Percentiles rank a stretch among this genome's conserved stretches.
Evolutionary conservation across 2,888 invertebrate genomes (phyloP).

Genomic region (Ischnus inquisitorius): DNA sequence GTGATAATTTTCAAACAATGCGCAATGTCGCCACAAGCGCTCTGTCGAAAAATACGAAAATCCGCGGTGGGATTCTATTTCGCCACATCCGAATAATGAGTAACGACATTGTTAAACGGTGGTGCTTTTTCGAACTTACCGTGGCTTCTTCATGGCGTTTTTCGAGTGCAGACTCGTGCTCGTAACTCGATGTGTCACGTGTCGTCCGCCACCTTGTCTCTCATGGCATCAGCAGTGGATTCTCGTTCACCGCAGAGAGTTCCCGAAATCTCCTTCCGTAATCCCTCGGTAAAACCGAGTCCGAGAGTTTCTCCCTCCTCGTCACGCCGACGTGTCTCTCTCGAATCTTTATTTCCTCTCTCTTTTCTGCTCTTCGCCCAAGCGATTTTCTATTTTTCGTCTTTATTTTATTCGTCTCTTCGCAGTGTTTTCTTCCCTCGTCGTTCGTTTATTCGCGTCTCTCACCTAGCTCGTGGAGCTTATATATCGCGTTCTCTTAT

Average conservation of each 20-base stretch:
- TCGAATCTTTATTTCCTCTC: slow-evolving; percentile 18
- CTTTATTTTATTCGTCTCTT: neutral
- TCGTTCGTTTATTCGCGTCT: slow-evolving; percentile 43
- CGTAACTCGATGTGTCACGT: slow-evolving; percentile 79
- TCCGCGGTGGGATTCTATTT: neutral
- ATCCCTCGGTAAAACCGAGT: slow-evolving; percentile 8
- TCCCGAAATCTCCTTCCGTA: slow-evolving; percentile 17
- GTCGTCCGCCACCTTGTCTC: slow-evolving; percentile 76
- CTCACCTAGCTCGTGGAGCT: slow-evolving; percentile 25
- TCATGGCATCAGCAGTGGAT: slow-evolving; percentile 76
- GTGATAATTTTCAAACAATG: neutral
- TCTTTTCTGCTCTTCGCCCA: slow-evolving; percentile 38
- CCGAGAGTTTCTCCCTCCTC: neutral
- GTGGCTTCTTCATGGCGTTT: slow-evolving; percentile 81
- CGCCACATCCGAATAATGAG: neutral
- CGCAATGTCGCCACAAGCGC: neutral
- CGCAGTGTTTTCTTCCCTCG: slow-evolving; percentile 21
- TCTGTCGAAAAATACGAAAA: neutral
- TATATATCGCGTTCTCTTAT: slow-evolving; percentile 56
- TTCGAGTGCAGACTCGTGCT: slow-evolving; percentile 71
- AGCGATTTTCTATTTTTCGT: slow-evolving; percentile 29
- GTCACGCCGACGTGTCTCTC: neutral
- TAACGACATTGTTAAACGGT: slow-evolving; percentile 32
- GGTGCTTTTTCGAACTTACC: slow-evolving; percentile 75
- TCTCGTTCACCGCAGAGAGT: slow-evolving; percentile 53